Conservation (phyloP, 2,888 invertebrate genomes). For the Congeria kusceri region DNA sequence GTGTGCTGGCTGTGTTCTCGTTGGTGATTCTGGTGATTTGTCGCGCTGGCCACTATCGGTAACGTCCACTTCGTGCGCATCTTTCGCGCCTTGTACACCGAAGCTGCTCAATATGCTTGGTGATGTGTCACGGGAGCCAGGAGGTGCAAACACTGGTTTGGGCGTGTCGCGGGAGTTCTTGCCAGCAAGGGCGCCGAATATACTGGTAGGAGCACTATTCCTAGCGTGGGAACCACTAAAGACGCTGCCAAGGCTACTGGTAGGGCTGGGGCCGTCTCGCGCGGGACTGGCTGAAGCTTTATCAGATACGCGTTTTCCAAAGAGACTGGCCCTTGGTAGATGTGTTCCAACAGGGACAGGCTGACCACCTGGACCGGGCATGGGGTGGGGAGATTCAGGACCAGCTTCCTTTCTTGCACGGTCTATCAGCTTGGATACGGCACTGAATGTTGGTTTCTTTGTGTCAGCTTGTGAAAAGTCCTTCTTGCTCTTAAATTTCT, state of each 20-base stretch:
- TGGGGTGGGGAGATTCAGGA: not conserved
- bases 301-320: no score
- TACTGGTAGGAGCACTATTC: conserved; percentile 36
- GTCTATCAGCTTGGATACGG: not conserved
- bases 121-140: conserved; percentile 16
- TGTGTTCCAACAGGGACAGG: no score
- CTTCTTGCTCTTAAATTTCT: not conserved
- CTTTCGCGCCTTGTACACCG: no score
- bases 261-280: no score
- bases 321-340: no score
- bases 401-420: not conserved
- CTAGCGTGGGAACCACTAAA: conserved; percentile 1
- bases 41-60: no score
- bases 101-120: conserved; percentile 5
- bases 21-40: not conserved
- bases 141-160: conserved; percentile 22
- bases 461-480: not conserved
- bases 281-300: no score
- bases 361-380: not conserved
- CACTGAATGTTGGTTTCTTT: not conserved
- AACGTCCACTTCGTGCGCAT: no score
- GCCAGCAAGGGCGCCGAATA: conserved; percentile 3
- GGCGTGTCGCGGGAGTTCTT: conserved; percentile 24
- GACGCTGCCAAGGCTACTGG: no score
- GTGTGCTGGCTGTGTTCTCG: not conserved